Percentiles rank a stretch among this genome's conserved stretches.
These are phyloP conservation scores for Chloroclystis v-ata DNA, from an alignment of 2,888 invertebrate genomes.

Conservation along the genomic window DNA sequence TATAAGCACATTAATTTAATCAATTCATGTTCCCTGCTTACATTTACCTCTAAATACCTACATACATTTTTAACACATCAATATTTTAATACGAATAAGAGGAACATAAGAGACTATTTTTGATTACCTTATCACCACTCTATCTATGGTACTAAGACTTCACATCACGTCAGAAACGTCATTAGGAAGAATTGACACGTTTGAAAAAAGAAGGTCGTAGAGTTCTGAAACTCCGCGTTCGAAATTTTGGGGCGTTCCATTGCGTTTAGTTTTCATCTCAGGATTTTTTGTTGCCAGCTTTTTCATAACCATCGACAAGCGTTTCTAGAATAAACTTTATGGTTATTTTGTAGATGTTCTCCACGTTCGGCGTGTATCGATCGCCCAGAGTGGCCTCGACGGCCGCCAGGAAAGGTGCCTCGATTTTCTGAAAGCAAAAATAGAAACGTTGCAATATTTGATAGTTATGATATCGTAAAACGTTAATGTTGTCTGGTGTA, in stretches of 20 bases:
- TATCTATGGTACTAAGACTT: background rate
- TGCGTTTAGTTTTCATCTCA: conserved; percentile 18
- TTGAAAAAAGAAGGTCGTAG: conserved; percentile 11
- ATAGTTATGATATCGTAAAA: conserved; percentile 26
- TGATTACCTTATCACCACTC: background rate
- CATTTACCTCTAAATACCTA: conserved; percentile 22
- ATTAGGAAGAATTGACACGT: conserved; percentile 28
- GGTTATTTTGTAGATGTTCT: conserved; percentile 92
- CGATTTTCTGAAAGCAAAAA: conserved; percentile 85
- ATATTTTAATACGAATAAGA: conserved; percentile 15
- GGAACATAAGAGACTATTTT: conserved; percentile 12
- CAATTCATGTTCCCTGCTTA: conserved; percentile 38
- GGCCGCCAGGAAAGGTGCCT: conserved; percentile 91
- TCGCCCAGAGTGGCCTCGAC: conserved; percentile 92
- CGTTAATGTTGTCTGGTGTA: conserved; percentile 20
- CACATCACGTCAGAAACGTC: conserved; percentile 9
- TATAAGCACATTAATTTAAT: conserved; percentile 39
- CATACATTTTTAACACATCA: conserved; percentile 12
- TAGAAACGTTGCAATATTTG: conserved; percentile 26
- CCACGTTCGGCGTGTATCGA: conserved; percentile 93
- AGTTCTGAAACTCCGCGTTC: conserved; percentile 12
- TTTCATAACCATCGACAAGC: conserved; percentile 87
- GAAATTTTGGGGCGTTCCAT: conserved; percentile 12
- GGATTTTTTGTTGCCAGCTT: conserved; percentile 47
- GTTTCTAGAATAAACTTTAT: conserved; percentile 94